phyloP scores from a whole-genome alignment of 2,113 vertebrate species.

The Sylvietta virens region DNA sequence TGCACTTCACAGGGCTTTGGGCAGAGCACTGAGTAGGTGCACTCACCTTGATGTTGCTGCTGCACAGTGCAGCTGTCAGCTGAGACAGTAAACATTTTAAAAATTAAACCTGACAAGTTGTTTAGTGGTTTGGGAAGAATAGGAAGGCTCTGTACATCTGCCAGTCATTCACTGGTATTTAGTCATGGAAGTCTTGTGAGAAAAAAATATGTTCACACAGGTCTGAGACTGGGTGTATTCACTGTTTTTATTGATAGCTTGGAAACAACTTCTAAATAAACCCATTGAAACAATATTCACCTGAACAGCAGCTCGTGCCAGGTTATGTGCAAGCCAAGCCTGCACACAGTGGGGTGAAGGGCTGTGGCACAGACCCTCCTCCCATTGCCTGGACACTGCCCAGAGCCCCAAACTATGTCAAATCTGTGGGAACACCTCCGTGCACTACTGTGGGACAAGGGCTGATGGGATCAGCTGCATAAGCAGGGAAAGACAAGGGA shows the following conservation, averaged over 20 bases:
- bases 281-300: not conserved
- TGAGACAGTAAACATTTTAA: not conserved
- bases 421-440: not conserved
- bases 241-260: not conserved
- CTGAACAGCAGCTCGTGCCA: rapidly evolving
- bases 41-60: not conserved
- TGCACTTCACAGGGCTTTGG: rapidly evolving
- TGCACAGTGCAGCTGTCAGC: not conserved
- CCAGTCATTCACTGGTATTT: not conserved
- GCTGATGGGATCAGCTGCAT: not conserved
- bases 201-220: not conserved
- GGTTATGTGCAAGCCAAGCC: not conserved
- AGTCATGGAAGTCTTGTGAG: not conserved
- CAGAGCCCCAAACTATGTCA: not conserved
- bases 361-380: not conserved
- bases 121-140: not conserved
- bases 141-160: not conserved
- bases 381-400: not conserved
- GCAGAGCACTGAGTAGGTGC: not conserved
- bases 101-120: conserved; percentile 12
- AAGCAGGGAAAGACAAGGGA: not conserved
- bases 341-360: not conserved
- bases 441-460: not conserved
- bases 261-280: not conserved
- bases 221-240: not conserved